Conservation (phyloP, 2,113 vertebrate genomes). For the Rattus norvegicus region DNA sequence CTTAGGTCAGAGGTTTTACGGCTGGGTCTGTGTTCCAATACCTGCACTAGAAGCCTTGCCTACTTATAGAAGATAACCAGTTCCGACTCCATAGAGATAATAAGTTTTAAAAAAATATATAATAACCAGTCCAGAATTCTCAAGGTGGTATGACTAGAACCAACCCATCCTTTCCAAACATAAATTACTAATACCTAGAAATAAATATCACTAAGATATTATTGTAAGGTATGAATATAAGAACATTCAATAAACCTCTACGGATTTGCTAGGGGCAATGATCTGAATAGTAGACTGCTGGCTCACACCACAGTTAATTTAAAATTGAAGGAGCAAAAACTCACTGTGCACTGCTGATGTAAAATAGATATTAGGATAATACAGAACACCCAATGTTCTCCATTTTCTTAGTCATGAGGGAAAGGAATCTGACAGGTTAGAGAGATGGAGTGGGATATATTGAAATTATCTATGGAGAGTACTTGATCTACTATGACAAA, state of each 20-base stretch:
- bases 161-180: not conserved
- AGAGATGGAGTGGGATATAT: not conserved
- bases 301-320: not conserved
- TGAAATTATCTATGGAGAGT: not conserved
- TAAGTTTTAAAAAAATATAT: not conserved
- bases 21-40: not conserved
- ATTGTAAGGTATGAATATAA: not conserved
- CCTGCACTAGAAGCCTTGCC: too few relatives aligned
- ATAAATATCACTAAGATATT: not conserved
- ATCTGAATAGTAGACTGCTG: not conserved
- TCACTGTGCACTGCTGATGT: not conserved
- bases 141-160: not conserved
- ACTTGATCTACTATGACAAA: not conserved
- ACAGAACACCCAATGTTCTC: not conserved
- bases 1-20: not conserved
- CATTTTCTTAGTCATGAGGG: not conserved
- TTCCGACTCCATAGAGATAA: not conserved
- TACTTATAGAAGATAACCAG: not conserved
- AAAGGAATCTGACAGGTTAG: not conserved
- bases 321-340: not conserved
- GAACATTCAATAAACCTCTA: not conserved
- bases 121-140: not conserved
- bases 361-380: not conserved
- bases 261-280: not conserved
- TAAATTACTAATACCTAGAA: not conserved